Base-by-base conservation (phyloP, 2,113 vertebrate species). In the Pholis gunnellus region DNA sequence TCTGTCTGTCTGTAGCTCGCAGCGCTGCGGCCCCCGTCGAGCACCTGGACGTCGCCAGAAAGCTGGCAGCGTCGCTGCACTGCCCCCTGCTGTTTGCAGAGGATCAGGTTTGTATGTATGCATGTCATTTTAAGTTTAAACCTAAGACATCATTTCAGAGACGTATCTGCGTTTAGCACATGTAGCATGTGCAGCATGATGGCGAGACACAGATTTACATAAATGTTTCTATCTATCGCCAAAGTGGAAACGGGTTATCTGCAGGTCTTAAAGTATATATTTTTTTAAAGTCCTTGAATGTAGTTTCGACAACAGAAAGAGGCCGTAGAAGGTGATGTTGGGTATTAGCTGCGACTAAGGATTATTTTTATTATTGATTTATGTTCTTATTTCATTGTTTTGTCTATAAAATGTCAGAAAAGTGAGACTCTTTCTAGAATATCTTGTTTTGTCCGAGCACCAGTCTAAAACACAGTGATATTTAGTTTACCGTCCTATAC, bases 81-180 rank as follows among this genome's bases (percentile, higher is more conserved):
- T 94, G 94, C 71, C 92, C 95, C 13, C 80, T 96, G 48, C 84
- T 96, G 76, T 95, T 92, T 82, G 91, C 93, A 2, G 95, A 96
- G 84, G 91, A 94, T 83, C 89, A 94, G 94, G 95, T 96, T 76
- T 66, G 91, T 76, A 31, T n/a, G n/a, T n/a, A n/a, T n/a, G n/a
- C n/a, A n/a, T n/a, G n/a, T n/a, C n/a, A n/a, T n/a, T n/a, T n/a
- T n/a, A n/a, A n/a, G 5, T 56, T 81, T 15, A 15, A 56, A 67
- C 25, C 22, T 13, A 36, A 67, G 10, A 25, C 44, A 20, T 20
- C 0, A 40, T 40, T 77, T 27, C 57, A 63, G 20, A 61, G 57
- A 61, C 7, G 20, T 7, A 63, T 5, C 2, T 10, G 8, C 22
- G 22, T 64, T 8, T 38, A 8, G 38, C 36, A 36, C 36, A 17